phyloP scores from a whole-genome alignment of 1,140 invertebrate genomes.

The Pseudomyrmex pallidus region DNA sequence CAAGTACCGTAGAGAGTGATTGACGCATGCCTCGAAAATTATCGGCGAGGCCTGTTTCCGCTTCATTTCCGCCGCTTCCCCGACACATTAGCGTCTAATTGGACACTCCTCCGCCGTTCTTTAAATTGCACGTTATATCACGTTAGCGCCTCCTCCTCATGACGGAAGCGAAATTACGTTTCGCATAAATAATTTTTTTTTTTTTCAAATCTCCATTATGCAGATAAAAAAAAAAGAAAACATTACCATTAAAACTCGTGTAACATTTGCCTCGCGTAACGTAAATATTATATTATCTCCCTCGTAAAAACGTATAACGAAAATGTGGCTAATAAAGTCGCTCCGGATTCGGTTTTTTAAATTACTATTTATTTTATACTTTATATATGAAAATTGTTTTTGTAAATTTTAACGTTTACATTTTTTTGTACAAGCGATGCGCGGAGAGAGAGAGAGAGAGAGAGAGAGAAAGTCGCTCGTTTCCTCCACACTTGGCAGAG shows the following conservation, averaged over 20 bases:
- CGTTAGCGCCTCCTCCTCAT: neutral
- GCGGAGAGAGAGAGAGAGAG: too few relatives aligned
- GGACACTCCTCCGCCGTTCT: constrained; percentile 43
- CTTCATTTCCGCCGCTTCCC: constrained; percentile 47
- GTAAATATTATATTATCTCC: too few relatives aligned
- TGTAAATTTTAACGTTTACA: too few relatives aligned
- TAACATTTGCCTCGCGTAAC: too few relatives aligned
- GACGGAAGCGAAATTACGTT: constrained; percentile 20
- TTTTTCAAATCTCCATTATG: neutral
- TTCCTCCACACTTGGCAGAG: neutral
- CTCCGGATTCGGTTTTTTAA: too few relatives aligned
- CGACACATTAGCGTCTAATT: constrained; percentile 52
- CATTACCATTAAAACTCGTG: neutral
- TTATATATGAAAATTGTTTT: too few relatives aligned
- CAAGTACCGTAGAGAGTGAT: constrained; percentile 41
- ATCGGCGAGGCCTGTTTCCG: constrained; percentile 39
- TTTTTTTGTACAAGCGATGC: too few relatives aligned
- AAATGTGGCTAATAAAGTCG: too few relatives aligned
- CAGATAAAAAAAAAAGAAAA: neutral
- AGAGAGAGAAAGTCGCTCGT: too few relatives aligned
- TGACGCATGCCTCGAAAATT: constrained; percentile 54
- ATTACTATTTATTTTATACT: too few relatives aligned
- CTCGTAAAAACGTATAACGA: too few relatives aligned
- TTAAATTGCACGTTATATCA: constrained; percentile 26
- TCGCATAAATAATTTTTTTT: constrained; percentile 2